Base-by-base conservation (phyloP, 2,113 vertebrate species). In the Eulemur rufifrons region DNA sequence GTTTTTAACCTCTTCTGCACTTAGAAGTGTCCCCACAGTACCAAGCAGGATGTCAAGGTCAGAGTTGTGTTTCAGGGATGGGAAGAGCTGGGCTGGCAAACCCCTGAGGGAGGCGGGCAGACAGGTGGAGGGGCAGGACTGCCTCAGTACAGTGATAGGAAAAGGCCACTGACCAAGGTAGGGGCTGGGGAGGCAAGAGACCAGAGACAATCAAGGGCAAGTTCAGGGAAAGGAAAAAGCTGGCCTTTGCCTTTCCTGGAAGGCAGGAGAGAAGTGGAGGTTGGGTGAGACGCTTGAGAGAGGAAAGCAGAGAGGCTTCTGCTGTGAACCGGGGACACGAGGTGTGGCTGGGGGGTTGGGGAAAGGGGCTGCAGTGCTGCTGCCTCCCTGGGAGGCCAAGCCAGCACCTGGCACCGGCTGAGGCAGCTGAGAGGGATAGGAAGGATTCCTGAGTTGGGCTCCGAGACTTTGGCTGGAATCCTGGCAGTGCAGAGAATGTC, bases 1-100 rank as follows among this genome's bases (percentile, higher is more conserved):
- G 23, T 39, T 84, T 94, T 96, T 78, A 84, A 81, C 52, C 9
- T 88, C 32, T 84, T 95, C 34, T 94, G 91, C 37, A n/a, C 76
- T 90, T 52, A 34, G 6, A 50, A 14, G 14, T 42, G 54, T 78
- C n/a, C 59, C 32, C 8, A 32, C 6, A 32, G 61, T 12, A 34
- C 63, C 34, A 50, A 77, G 78, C 0, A 81, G 80, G 42, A 84
- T 71, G 42, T 5, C 61, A 54, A 77, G 45, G n/a, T 39, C 7
- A 34, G n/a, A 54, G 61, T 25, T 84, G 4, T 45, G 54, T 84
- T 69, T 8, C 69, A 50, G 21, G n/a, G 34, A 8, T 6, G 42
- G 56, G 47, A 91, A 84, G 32, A 88, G 20, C 15, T 14, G 56
- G 7, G 54, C 27, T 56, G 89, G 34, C 66, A 66, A 89, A 20